Percentiles rank a stretch among this genome's conserved stretches.
These are phyloP conservation scores for Isichthys henryi DNA, from an alignment of 2,113 vertebrate species.

Conservation along the genomic window DNA sequence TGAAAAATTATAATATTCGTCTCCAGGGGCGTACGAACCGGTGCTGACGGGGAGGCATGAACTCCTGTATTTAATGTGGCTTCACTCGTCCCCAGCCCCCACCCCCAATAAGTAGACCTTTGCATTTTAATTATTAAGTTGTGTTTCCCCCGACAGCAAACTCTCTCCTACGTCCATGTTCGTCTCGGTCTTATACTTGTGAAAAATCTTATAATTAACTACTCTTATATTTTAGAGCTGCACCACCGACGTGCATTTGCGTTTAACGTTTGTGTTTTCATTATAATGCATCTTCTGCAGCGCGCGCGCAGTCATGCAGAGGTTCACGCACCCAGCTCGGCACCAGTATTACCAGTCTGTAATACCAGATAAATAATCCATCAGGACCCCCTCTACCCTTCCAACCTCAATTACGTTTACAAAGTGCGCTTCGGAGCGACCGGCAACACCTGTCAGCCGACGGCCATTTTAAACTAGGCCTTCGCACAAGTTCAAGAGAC, in stretches of 20 bases:
- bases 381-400: conserved; percentile 2
- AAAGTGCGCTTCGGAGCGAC: conserved; percentile 43
- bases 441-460: conserved; percentile 59
- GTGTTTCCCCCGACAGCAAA: background rate
- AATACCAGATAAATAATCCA: background rate
- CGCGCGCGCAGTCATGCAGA: background rate
- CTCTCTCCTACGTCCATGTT: background rate
- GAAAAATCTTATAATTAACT: background rate
- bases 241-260: background rate
- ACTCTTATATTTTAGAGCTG: background rate
- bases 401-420: conserved; percentile 35
- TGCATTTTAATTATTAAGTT: background rate
- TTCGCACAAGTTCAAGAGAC: conserved; percentile 55
- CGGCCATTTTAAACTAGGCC: conserved; percentile 40
- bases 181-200: background rate
- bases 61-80: background rate
- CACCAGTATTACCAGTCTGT: background rate
- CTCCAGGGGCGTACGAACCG: background rate
- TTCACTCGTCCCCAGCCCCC: background rate
- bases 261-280: background rate
- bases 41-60: background rate
- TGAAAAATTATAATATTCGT: background rate
- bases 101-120: background rate
- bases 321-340: background rate
- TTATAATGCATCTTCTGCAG: background rate